phyloP scores from a whole-genome alignment of 2,888 invertebrate species.

The Aphodius granarius region DNA sequence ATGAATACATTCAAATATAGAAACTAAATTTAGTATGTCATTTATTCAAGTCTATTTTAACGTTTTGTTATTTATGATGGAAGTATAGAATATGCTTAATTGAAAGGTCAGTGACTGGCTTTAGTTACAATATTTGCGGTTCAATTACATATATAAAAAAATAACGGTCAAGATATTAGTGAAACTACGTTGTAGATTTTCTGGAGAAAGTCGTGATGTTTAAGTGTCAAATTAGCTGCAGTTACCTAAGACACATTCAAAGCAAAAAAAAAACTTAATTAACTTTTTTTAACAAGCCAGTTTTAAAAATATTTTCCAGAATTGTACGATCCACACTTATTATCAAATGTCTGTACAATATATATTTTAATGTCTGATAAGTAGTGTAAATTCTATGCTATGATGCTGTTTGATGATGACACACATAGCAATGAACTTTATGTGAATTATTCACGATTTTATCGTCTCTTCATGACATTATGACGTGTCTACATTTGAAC shows the following conservation, averaged over 20 bases:
- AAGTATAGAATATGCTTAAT: background rate
- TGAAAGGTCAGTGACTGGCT: background rate
- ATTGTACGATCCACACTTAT: background rate
- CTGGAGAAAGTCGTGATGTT: background rate
- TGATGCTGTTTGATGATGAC: background rate
- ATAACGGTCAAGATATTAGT: background rate
- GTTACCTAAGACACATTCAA: background rate
- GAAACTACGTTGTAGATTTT: background rate
- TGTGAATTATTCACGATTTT: background rate
- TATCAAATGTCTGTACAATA: background rate
- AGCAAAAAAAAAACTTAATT: background rate
- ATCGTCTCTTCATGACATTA: background rate
- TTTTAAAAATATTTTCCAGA: no score
- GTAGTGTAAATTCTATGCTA: background rate
- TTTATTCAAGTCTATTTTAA: background rate
- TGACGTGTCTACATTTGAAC: background rate
- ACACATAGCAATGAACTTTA: background rate
- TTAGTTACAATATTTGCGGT: background rate
- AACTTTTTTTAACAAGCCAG: background rate
- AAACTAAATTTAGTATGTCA: background rate
- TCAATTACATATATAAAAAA: background rate
- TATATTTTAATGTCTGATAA: background rate
- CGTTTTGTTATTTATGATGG: background rate
- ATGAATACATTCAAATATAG: background rate
- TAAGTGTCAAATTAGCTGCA: background rate